Base-by-base conservation (phyloP, 2,113 vertebrate genomes). In the Electrona antarctica region DNA sequence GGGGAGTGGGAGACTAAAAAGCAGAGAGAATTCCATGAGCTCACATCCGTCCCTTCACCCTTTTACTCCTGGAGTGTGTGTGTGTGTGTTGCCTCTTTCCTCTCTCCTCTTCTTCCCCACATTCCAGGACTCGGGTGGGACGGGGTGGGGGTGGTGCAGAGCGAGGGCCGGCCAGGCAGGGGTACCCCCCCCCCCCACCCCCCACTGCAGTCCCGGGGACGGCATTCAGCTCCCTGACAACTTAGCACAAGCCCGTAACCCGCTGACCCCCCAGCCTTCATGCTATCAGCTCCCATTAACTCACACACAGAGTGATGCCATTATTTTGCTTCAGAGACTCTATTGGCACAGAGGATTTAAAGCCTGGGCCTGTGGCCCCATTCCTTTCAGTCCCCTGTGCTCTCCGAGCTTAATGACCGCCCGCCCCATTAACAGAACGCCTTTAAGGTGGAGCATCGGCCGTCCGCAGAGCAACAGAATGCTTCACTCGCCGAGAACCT, bases 191-290 rank as follows among this genome's bases (percentile, higher is more conserved):
- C 79, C 85, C 74, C 78, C 75, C 68, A 6, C 56, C 64, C 83
- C 68, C 79, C 21, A 73, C 91, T 84, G 82, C 75, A 65, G 92
- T 86, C 91, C 88, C 63, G 8, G 78, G 91, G 87, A 90, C 67
- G 12, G 93, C 92, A 94, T 94, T 95, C 92, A 95, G 95, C 94
- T 97, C 95, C 92, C 94, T 96, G 93, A 95, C 94, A 95, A 93
- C 89, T 82, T 89, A 92, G 92, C 90, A 79, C 86, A 90, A 90
- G 91, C 93, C 92, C 0, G 73, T 51, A 92, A 93, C 93, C 95
- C 62, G 78, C 86, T 93, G 93, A 95, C 94, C 95, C 91, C 84
- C 76, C 86, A 82, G 91, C 92, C 94, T 95, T 92, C 82, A 91
- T 91, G 92, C 95, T 94, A 95, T 97, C 96, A 92, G 62, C 88